Conservation (phyloP, 1,140 invertebrate species). For the Frieseomelitta varia region DNA sequence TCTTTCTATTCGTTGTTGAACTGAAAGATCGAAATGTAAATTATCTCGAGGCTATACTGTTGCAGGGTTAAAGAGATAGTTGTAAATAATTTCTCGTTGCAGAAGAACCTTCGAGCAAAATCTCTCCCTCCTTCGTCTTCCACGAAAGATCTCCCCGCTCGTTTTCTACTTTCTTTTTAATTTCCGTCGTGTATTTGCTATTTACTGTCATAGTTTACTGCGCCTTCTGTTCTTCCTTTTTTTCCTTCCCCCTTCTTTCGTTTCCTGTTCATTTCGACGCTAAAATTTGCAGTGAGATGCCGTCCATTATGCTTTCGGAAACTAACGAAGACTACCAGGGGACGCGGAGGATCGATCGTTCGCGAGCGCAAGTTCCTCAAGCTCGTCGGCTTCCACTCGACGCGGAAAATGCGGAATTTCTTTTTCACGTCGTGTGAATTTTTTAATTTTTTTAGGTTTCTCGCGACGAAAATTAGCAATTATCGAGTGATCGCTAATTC, state of each 20-base stretch:
- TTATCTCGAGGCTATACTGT: no score
- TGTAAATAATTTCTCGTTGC: neutral
- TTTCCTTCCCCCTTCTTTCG: neutral
- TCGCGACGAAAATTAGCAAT: neutral
- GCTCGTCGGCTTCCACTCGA: neutral
- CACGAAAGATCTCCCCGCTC: slow-evolving; percentile 17
- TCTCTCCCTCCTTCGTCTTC: slow-evolving; percentile 21
- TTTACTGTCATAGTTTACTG: neutral
- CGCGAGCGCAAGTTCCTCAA: neutral
- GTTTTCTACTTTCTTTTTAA: slow-evolving; percentile 9
- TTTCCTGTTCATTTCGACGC: slow-evolving; percentile 12
- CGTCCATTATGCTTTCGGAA: slow-evolving; percentile 63
- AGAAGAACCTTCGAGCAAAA: neutral
- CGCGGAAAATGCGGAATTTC: neutral
- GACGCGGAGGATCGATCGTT: slow-evolving; percentile 13
- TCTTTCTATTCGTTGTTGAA: no score
- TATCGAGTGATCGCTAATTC: neutral
- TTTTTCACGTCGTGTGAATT: neutral
- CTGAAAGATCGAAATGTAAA: neutral
- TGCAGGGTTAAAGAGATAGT: neutral
- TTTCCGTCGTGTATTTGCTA: neutral
- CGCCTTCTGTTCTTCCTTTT: neutral
- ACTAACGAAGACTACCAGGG: slow-evolving; percentile 1
- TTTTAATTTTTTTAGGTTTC: no score
- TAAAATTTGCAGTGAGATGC: slow-evolving; percentile 59